Conservation (phyloP, 2,888 invertebrate genomes). For the Tupiocoris notatus region DNA sequence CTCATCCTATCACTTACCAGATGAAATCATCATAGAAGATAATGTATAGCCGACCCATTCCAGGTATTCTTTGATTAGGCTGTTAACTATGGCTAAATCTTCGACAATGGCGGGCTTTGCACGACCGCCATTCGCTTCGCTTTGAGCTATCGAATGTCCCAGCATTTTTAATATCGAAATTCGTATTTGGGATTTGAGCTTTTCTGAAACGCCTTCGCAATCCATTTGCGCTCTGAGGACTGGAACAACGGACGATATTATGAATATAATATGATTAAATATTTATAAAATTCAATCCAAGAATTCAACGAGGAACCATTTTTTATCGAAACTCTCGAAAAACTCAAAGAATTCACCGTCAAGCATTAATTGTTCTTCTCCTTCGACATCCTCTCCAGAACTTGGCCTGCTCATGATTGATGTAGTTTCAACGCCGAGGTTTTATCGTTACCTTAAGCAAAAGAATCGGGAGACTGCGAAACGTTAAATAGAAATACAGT, state of each 20-base stretch:
- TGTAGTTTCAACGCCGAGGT: too few relatives aligned
- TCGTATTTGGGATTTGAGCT: constrained; percentile 42
- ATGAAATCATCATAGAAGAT: constrained; percentile 59
- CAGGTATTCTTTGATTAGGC: constrained; percentile 66
- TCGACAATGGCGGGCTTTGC: constrained; percentile 40
- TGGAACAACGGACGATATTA: constrained; percentile 4
- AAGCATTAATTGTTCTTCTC: constrained; percentile 27
- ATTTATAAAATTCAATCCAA: neutral
- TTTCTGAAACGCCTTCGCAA: constrained; percentile 42
- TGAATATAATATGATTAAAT: neutral
- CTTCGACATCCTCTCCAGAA: constrained; percentile 8
- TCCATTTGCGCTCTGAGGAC: constrained; percentile 39
- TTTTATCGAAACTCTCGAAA: neutral
- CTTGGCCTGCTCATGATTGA: constrained; percentile 22
- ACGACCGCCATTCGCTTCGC: constrained; percentile 4
- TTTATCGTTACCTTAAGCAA: too few relatives aligned
- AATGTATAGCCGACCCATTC: constrained; percentile 71
- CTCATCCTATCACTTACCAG: constrained; percentile 53
- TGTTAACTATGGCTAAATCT: constrained; percentile 59
- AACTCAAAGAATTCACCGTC: constrained; percentile 16
- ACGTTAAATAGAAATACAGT: too few relatives aligned
- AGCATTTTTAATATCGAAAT: constrained; percentile 43
- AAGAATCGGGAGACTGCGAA: too few relatives aligned
- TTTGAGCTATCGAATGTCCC: constrained; percentile 39
- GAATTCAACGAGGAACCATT: neutral